Evolutionary conservation across 2,888 invertebrate species (phyloP).

Genomic region (Megalurothrips usitatus): DNA sequence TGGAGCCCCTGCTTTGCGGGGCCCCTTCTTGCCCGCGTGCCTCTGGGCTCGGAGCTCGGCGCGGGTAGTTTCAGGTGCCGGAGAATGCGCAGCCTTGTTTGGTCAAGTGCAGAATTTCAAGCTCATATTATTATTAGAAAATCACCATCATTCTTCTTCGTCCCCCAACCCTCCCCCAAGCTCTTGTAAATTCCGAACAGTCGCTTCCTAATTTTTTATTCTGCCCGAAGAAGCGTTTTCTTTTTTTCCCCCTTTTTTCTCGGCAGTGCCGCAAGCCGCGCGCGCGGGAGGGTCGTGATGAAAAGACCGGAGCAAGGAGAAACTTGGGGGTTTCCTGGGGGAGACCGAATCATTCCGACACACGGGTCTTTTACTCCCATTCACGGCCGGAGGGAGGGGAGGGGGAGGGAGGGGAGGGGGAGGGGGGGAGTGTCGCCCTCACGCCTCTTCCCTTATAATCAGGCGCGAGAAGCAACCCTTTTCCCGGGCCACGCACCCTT

Average conservation of each 20-base stretch:
- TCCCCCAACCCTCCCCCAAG: too few relatives aligned
- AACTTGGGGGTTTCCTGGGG: neutral
- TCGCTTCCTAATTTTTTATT: too few relatives aligned
- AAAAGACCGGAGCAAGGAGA: neutral
- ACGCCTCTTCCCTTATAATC: neutral
- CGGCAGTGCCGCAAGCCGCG: neutral
- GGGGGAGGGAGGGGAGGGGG: neutral
- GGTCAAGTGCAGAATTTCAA: too few relatives aligned
- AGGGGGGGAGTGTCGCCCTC: neutral
- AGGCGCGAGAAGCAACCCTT: neutral
- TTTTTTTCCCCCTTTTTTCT: neutral
- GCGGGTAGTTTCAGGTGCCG: too few relatives aligned
- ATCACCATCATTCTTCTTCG: too few relatives aligned
- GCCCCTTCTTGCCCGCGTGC: too few relatives aligned
- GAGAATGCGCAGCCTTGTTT: too few relatives aligned
- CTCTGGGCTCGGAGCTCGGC: too few relatives aligned
- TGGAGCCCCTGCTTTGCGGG: too few relatives aligned
- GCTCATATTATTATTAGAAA: too few relatives aligned
- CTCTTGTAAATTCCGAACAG: too few relatives aligned
- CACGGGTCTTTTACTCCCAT: neutral
- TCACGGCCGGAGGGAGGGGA: neutral
- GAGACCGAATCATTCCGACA: neutral
- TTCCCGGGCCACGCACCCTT: neutral
- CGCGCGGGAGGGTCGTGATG: neutral
- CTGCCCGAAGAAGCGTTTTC: neutral